These are phyloP conservation scores for Hypolimnas misippus DNA, from an alignment of 2,888 invertebrate species.

Conservation along the genomic window DNA sequence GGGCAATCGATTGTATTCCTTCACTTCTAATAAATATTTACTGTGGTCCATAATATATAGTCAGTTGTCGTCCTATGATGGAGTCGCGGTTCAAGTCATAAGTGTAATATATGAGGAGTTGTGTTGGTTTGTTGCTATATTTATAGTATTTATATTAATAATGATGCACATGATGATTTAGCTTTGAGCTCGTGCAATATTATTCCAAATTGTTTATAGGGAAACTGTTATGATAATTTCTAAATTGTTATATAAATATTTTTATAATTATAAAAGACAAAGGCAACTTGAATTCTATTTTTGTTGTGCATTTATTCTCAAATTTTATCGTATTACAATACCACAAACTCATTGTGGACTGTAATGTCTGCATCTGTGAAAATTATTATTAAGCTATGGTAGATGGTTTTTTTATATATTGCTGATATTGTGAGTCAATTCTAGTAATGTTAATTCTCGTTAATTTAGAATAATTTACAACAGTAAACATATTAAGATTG, in stretches of 20 bases:
- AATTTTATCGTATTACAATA: constrained; percentile 68
- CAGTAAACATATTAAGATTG: constrained; percentile 79
- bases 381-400: constrained; percentile 64
- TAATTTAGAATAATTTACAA: constrained; percentile 80
- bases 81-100: constrained; percentile 66
- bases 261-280: constrained; percentile 81
- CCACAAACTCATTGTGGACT: constrained; percentile 79
- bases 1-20: constrained; percentile 15
- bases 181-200: constrained; percentile 82
- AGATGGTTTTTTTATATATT: constrained; percentile 71
- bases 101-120: constrained; percentile 61
- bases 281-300: constrained; percentile 81
- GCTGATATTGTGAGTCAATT: constrained; percentile 83
- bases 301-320: constrained; percentile 83
- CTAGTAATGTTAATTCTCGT: constrained; percentile 79
- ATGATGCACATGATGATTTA: constrained; percentile 74
- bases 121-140: constrained; percentile 82
- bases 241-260: constrained; percentile 81
- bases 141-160: constrained; percentile 65
- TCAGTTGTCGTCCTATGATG: constrained; percentile 48
- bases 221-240: constrained; percentile 78
- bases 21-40: constrained; percentile 33
- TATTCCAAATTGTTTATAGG: constrained; percentile 81
- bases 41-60: constrained; percentile 42
- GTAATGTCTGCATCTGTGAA: constrained; percentile 73